These are phyloP conservation scores for Leuciscus idus DNA, from an alignment of 2,113 vertebrate species.

Conservation along the genomic window DNA sequence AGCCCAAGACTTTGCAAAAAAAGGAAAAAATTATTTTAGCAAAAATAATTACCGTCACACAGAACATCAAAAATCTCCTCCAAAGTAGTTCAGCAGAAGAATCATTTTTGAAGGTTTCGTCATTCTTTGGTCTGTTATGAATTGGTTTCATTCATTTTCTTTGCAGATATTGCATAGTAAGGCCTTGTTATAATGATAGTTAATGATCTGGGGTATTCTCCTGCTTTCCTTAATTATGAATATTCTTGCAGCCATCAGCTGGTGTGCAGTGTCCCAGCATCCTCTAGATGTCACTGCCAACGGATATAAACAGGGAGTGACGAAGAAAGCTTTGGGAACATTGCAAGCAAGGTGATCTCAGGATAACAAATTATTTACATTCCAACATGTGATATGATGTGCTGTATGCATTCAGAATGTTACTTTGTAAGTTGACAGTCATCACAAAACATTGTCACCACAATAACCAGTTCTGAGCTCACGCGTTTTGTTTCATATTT, in stretches of 20 bases:
- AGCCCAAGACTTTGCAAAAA: background rate
- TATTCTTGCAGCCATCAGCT: constrained; percentile 86
- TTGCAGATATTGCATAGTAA: background rate
- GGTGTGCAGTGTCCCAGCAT: constrained; percentile 85
- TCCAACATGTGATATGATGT: background rate
- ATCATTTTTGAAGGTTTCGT: background rate
- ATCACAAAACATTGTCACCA: background rate
- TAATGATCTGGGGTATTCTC: background rate
- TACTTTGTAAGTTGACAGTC: background rate
- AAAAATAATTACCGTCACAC: background rate
- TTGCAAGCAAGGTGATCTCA: constrained; percentile 80
- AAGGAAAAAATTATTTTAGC: background rate
- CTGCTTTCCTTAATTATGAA: background rate
- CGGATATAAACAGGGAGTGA: constrained; percentile 92
- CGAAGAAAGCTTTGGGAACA: constrained; percentile 81
- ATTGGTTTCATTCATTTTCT: background rate
- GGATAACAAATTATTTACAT: background rate
- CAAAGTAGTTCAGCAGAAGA: background rate
- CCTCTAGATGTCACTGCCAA: constrained; percentile 93
- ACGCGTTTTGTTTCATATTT: background rate
- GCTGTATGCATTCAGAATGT: background rate
- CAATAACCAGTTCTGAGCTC: background rate
- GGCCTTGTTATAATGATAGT: background rate
- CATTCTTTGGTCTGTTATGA: background rate
- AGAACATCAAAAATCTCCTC: background rate